phyloP scores from a whole-genome alignment of 2,113 vertebrate species.

The Entosphenus tridentatus region DNA sequence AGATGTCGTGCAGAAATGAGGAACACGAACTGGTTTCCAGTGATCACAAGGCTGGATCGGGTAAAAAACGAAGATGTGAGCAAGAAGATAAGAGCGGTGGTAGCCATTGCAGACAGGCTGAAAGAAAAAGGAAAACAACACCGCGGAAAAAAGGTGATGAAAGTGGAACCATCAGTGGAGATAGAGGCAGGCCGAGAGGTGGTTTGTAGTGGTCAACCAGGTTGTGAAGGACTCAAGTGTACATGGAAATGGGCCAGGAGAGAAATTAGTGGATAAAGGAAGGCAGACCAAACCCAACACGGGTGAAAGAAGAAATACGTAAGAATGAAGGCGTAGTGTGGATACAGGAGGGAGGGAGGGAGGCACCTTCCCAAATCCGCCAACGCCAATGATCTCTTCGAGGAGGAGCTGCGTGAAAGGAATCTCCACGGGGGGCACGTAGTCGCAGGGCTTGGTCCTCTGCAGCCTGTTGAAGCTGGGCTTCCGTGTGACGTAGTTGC shows the following conservation, averaged over 20 bases:
- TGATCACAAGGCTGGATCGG: too few species aligned
- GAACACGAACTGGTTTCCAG: too few species aligned
- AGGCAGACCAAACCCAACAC: too few species aligned
- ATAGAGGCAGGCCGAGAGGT: not conserved
- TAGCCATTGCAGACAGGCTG: not conserved
- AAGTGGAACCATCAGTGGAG: not conserved
- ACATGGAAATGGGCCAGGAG: too few species aligned
- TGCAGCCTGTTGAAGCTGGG: conserved; percentile 32
- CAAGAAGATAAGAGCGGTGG: not conserved
- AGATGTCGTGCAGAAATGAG: too few species aligned
- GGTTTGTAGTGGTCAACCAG: not conserved
- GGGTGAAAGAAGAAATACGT: too few species aligned
- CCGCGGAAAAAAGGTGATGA: not conserved
- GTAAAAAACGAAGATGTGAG: too few species aligned
- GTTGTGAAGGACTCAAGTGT: too few species aligned
- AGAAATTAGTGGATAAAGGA: too few species aligned
- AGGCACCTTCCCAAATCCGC: conserved; percentile 76
- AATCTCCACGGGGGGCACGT: conserved; percentile 44
- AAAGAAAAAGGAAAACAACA: not conserved
- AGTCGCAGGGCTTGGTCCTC: conserved; percentile 21
- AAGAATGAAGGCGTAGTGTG: too few species aligned
- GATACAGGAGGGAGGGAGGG: too few species aligned
- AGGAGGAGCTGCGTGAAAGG: conserved; percentile 64
- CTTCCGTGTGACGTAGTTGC: conserved; percentile 67
- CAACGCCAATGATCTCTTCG: conserved; percentile 92